Evolutionary conservation across 2,113 vertebrate species (phyloP), one percentile per base, ranked within the genome.

Genomic region (Pyrgilauda ruficollis): DNA sequence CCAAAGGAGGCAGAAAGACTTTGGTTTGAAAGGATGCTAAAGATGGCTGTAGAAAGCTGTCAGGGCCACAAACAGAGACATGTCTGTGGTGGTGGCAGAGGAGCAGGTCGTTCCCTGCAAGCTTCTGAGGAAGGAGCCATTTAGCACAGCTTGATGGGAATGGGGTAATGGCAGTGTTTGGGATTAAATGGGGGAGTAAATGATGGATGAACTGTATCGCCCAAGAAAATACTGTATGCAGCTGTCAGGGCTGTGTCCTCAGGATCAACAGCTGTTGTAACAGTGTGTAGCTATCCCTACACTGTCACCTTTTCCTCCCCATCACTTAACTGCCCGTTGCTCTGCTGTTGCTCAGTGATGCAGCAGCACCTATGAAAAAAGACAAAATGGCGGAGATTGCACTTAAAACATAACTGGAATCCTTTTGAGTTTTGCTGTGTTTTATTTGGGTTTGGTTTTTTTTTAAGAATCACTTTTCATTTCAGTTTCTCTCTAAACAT

Each of bases 111-210:
- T 94, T 85, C 85, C 74, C 72, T 43, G 35, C 77, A 58, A 81
- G 68, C 43, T 44, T 74, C 59, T 83, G 84, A 4, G 17, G 93
- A 89, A 92, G 76, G 83, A 81, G 20, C 82, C 77, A 70, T 96
- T 95, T 95, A 97, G 92, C 75, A 53, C 79, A 91, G 67, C 61
- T 55, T 87, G 90, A 67, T 85, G 73, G 74, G 88, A 89, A n/a
- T 61, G 86, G 76, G 52, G 21, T 89, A 90, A 77, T 78, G 67
- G 67, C 88, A 95, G 59, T 67, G 76, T 67, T 94, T 90, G 75
- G 81, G 64, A 91, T 95, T 58, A 80, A 31, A 61, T 62, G 28
- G 69, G 93, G 76, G 52, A 93, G 56, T 72, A 87, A 90, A 68
- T 93, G 93, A 92, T 70, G 56, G 84, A 93, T 94, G 78, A 91